Evolutionary conservation across 2,797 vertebrate genomes (phyloP), one percentile per base, ranked within the genome.

Genomic region (Syngnathus rostellatus): DNA sequence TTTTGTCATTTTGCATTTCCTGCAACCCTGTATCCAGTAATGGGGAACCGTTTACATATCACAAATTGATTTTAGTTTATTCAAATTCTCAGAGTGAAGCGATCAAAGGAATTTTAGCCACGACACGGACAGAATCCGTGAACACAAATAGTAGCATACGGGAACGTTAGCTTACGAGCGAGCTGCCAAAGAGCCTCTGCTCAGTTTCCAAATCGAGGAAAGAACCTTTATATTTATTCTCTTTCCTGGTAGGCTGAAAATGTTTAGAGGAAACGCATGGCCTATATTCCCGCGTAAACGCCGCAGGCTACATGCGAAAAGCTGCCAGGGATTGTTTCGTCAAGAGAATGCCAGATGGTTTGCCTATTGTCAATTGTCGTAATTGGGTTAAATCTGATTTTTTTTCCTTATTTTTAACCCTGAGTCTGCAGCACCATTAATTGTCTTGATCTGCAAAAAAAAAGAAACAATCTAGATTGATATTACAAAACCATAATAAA

Each of bases 321-420:
- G 19, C 74, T 81, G 69, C 60, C 71, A 77, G 51, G 66, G 72
- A 64, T 71, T 84, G 72, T 79, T 75, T 74, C 67, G 67, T 80
- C 73, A 53, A 73, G 63, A 69, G 43, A 81, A 48, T 77, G 77
- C 77, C 83, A 87, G 87, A 86, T 86, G 81, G 82, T 78, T 83
- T 71, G 62, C 54, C 72, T 77, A 73, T 82, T 86, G 76, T 85
- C 17, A 76, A 70, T 14, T 23, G 54, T 31, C 23, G 17, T 68
- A 82, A 78, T 74, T 78, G 58, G 74, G 58, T 79, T 76, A 68
- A 43, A 62, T 77, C 63, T 4, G 31, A 31, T 31, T 31, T 31
- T 31, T 31, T 79, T 60, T 77, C 80, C 80, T 17, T 58, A 67
- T 69, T 14, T 41, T 25, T 25, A 25, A 25, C 25, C 48, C 63